phyloP scores from a whole-genome alignment of 2,888 invertebrate species.

The Stegophylla sp. region DNA sequence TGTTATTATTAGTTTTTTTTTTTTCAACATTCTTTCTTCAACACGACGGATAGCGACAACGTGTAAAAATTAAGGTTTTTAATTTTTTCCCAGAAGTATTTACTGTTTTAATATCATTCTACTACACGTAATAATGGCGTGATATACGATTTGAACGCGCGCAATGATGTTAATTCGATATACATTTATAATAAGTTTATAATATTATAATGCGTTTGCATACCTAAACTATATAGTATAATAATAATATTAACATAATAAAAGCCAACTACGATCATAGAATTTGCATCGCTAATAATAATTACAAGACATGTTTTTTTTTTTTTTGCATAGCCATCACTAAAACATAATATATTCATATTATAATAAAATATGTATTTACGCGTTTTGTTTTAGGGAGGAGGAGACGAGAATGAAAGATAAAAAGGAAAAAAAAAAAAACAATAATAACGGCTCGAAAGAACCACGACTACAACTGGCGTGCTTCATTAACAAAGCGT shows the following conservation, averaged over 20 bases:
- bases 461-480: conserved; percentile 5
- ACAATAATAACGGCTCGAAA: conserved; percentile 26
- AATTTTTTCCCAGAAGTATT: too few species aligned
- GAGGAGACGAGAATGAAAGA: conserved; percentile 18
- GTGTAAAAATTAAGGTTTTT: not conserved
- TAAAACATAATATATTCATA: not conserved
- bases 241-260: too few species aligned
- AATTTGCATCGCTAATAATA: conserved; percentile 24
- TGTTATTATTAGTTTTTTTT: not conserved
- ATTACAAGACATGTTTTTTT: not conserved
- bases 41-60: not conserved
- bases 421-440: not conserved
- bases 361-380: not conserved
- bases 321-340: conserved; percentile 2
- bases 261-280: conserved; percentile 30
- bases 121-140: not conserved
- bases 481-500: conserved; percentile 42
- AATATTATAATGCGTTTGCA: not conserved
- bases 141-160: too few species aligned
- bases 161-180: not conserved
- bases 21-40: not conserved
- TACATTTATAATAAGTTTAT: not conserved
- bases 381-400: not conserved
- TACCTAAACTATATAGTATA: conserved; percentile 26
- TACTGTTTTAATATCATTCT: not conserved